These are phyloP conservation scores for Chloroceryle inda DNA, from an alignment of 2,797 vertebrate species.

Conservation along the genomic window DNA sequence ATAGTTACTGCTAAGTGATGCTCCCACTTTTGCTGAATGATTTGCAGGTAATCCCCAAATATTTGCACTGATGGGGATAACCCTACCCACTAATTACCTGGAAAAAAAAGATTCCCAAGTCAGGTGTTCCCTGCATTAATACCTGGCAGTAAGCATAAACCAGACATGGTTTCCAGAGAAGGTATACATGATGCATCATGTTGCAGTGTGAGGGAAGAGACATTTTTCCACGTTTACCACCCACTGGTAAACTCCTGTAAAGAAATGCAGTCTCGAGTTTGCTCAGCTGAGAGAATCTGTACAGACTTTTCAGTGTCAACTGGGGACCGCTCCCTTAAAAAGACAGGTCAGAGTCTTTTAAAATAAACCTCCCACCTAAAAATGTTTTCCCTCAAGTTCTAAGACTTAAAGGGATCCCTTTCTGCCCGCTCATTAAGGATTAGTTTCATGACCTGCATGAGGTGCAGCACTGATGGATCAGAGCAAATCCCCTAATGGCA, in stretches of 20 bases:
- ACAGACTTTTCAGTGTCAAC: neutral
- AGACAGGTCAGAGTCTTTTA: neutral
- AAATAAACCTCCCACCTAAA: neutral
- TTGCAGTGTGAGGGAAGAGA: neutral
- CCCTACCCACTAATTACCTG: conserved; percentile 20
- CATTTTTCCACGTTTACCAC: conserved; percentile 26
- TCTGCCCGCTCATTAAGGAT: neutral
- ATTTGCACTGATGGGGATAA: neutral
- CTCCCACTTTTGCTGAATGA: neutral
- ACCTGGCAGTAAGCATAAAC: conserved; percentile 27
- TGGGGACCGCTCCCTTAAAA: neutral
- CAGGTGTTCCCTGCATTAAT: neutral
- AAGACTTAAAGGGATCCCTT: neutral
- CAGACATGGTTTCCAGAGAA: conserved; percentile 36
- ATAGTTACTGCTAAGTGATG: conserved; percentile 2
- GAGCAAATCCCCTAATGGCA: neutral
- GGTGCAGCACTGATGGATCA: neutral
- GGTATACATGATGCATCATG: neutral
- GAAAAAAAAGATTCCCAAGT: neutral
- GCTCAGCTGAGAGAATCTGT: neutral
- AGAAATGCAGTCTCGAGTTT: neutral
- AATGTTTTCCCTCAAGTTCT: neutral
- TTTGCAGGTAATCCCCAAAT: conserved; percentile 44
- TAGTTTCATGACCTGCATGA: neutral
- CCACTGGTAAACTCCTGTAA: neutral